Percentiles rank a stretch among this genome's conserved stretches.
Conservation (phyloP, 2,113 vertebrate species). For the Ameiurus melas region DNA sequence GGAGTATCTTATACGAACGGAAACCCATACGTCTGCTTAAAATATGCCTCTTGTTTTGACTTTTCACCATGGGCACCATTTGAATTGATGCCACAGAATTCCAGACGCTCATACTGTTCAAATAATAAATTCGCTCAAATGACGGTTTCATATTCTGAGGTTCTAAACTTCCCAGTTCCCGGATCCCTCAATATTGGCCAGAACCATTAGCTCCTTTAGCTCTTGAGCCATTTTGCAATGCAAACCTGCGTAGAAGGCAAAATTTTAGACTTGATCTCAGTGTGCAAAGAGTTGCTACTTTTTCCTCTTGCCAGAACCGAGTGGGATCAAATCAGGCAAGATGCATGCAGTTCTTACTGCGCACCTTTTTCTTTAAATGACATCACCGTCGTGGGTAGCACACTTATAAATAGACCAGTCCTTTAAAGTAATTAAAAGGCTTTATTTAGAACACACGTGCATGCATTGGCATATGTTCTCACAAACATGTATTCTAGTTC, state of each 20-base stretch:
- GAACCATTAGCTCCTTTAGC: not conserved
- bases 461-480: slow-evolving; percentile 43
- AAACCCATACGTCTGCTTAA: not conserved
- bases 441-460: slow-evolving; percentile 67
- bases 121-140: not conserved
- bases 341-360: slow-evolving; percentile 42
- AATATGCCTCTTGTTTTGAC: not conserved
- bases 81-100: not conserved
- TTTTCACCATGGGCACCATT: not conserved
- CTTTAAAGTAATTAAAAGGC: slow-evolving; percentile 73
- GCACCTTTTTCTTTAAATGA: slow-evolving; percentile 56
- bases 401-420: slow-evolving; percentile 70
- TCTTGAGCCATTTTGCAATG: not conserved
- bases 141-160: not conserved
- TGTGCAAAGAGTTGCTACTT: slow-evolving; percentile 19
- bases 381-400: slow-evolving; percentile 66
- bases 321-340: slow-evolving; percentile 48
- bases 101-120: not conserved
- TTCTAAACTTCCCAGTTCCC: not conserved
- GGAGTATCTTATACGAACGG: not conserved
- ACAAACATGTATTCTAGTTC: slow-evolving; percentile 51
- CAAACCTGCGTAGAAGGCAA: not conserved
- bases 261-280: not conserved
- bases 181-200: not conserved
- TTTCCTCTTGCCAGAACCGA: slow-evolving; percentile 29